Evolutionary conservation across 1,140 invertebrate species (phyloP).

Genomic region (Drosophila virilis): DNA sequence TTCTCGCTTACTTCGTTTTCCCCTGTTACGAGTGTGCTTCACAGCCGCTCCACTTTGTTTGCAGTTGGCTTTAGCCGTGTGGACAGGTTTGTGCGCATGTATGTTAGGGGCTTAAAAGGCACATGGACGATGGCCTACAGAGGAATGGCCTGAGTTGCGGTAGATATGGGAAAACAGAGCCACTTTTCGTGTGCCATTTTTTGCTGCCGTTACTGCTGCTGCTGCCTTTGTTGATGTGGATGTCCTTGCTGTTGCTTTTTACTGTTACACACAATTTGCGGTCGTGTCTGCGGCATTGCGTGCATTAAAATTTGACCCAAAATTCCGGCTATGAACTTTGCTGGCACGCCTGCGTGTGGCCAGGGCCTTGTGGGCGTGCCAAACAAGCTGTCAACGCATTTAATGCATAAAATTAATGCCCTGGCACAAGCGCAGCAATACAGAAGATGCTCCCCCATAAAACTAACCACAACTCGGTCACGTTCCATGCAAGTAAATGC

Average conservation of each 20-base stretch:
- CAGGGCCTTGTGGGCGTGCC: slow-evolving; percentile 35
- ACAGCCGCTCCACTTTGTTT: slow-evolving; percentile 29
- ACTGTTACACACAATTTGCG: slow-evolving; percentile 43
- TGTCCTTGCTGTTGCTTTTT: slow-evolving; percentile 34
- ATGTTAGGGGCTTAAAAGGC: slow-evolving; percentile 10
- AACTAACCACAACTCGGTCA: slow-evolving; percentile 17
- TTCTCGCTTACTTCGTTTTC: neutral
- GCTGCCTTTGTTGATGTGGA: slow-evolving; percentile 1
- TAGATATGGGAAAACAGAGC: neutral
- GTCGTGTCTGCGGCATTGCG: slow-evolving; percentile 54
- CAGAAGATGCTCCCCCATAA: slow-evolving; percentile 3
- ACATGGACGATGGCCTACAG: slow-evolving; percentile 3
- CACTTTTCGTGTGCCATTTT: slow-evolving; percentile 45
- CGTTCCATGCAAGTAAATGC: slow-evolving; percentile 12
- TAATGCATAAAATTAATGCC: slow-evolving; percentile 55
- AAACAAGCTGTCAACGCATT: slow-evolving; percentile 54
- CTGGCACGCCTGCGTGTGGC: slow-evolving; percentile 33
- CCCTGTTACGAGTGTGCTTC: slow-evolving; percentile 1
- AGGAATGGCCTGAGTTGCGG: neutral
- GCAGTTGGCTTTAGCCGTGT: slow-evolving; percentile 25
- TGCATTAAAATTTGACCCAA: slow-evolving; percentile 56
- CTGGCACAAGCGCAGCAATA: slow-evolving; percentile 8
- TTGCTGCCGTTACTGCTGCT: slow-evolving; percentile 18
- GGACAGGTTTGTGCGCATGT: slow-evolving; percentile 19
- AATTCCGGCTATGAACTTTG: slow-evolving; percentile 36